A percentile compares a stretch with the other conserved stretches of the same genome.
Evolutionary conservation across 2,888 invertebrate genomes (phyloP).

Genomic region (Acleris sparsana): DNA sequence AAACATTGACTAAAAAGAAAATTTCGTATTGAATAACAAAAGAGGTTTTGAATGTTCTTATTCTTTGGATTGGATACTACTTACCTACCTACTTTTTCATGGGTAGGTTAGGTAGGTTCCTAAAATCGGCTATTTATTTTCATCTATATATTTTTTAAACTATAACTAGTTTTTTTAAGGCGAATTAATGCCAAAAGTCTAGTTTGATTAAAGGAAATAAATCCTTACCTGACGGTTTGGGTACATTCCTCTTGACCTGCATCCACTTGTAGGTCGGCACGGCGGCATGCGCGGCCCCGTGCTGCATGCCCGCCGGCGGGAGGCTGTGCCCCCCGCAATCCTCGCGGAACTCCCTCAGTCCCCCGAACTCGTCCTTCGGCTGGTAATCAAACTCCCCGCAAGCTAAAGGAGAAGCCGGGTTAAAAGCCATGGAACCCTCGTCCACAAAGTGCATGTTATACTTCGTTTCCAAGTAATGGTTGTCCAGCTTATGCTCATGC

Average conservation of each 20-base stretch:
- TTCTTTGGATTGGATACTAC: too few species aligned
- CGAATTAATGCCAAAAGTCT: background rate
- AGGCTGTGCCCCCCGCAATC: conserved; percentile 65
- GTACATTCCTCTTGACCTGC: conserved; percentile 98
- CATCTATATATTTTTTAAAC: too few species aligned
- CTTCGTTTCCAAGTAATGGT: conserved; percentile 79
- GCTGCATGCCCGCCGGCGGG: conserved; percentile 58
- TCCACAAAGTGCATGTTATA: conserved; percentile 81
- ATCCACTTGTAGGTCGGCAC: conserved; percentile 99
- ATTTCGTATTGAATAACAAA: too few species aligned
- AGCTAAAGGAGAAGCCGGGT: conserved; percentile 73
- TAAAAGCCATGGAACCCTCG: conserved; percentile 72
- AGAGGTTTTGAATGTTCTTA: too few species aligned
- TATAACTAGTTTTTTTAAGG: too few species aligned
- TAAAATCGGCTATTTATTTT: too few species aligned
- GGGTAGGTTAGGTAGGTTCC: too few species aligned
- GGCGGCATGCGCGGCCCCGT: conserved; percentile 81
- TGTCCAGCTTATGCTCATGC: conserved; percentile 75
- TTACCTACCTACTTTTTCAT: too few species aligned
- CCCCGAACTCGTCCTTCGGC: conserved; percentile 85
- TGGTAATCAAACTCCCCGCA: conserved; percentile 85
- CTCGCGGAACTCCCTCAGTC: conserved; percentile 67
- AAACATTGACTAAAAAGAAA: too few species aligned
- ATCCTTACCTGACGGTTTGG: conserved; percentile 93
- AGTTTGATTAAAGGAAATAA: background rate